Conservation (phyloP, 2,888 invertebrate species). For the Ligdia adustata region DNA sequence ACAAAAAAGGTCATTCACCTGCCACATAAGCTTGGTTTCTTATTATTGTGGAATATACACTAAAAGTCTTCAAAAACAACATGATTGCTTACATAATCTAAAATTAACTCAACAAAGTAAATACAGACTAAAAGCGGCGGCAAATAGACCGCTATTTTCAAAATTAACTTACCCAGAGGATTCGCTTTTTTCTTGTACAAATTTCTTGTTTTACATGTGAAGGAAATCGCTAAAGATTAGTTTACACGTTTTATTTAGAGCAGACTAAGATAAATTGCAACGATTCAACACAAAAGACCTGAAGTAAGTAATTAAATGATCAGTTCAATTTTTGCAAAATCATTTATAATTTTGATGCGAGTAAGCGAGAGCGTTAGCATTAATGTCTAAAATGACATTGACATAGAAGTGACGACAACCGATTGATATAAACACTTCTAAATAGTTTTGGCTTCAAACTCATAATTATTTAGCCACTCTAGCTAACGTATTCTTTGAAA, state of each 20-base stretch:
- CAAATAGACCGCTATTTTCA: conserved; percentile 47
- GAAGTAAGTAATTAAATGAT: too few relatives aligned
- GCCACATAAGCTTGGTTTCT: conserved; percentile 49
- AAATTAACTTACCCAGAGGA: conserved; percentile 46
- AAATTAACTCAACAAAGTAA: conserved; percentile 57
- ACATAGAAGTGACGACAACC: too few relatives aligned
- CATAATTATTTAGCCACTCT: too few relatives aligned
- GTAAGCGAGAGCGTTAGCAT: background rate
- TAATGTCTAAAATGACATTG: too few relatives aligned
- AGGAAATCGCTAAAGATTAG: background rate
- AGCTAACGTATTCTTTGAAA: too few relatives aligned
- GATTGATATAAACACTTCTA: too few relatives aligned
- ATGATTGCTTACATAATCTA: conserved; percentile 66
- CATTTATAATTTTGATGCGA: conserved; percentile 1
- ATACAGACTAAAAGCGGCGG: conserved; percentile 41
- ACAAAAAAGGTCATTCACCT: conserved; percentile 56
- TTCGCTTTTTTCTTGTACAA: background rate
- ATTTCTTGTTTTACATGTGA: background rate
- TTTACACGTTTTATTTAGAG: background rate
- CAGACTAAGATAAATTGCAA: background rate
- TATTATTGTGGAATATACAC: conserved; percentile 47
- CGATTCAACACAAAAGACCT: too few relatives aligned
- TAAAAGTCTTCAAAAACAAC: conserved; percentile 56
- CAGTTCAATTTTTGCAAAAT: conserved; percentile 2
- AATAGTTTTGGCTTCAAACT: too few relatives aligned